Evolutionary conservation across 2,113 vertebrate species (phyloP), one percentile per base, ranked within the genome.

Genomic region (Clarias macrocephalus): DNA sequence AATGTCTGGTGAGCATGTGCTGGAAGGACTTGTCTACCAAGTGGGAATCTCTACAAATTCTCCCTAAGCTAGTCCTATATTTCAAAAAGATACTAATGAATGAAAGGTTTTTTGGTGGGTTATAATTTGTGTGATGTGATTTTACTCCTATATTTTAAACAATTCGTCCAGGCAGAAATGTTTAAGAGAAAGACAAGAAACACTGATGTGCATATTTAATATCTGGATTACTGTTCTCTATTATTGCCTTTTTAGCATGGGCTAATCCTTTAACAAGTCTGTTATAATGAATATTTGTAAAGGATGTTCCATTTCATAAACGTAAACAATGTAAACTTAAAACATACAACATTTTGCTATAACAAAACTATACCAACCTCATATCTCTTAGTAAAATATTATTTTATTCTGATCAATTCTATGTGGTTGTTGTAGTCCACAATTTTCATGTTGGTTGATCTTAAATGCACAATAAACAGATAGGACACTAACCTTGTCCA

Each of bases 401-500:
- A 7, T 56, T 37, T 66, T 60, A 57, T 25, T 57, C 25, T 10
- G 28, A 28, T 57, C n/a, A 33, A 42, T 42, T 5, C 8, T 70
- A 42, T 79, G 11, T 3, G 19, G 16, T 79, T 1, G n/a, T 83
- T 65, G 30, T 59, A 62, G 62, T 62, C 42, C 15, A 60, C 4
- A 42, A 62, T 62, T 8, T 68, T 57, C 6, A 84, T 11, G 9
- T 25, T 19, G 57, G 80, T 23, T 79, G 70, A 73, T 19, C 28
- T n/a, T 30, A 63, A 30, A 54, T 28, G 68, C 37, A 73, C 54
- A 56, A 63, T 52, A 80, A 59, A 57, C 42, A 52, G 15, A 19
- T 63, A 37, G 66, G 85, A 54, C 94, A 95, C 95, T 95, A 85
- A 95, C 95, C 95, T 95, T 3, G 13, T 82, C 37, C 86, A 3